Conservation (phyloP, 2,113 vertebrate species). For the Lophochroa leadbeateri region DNA sequence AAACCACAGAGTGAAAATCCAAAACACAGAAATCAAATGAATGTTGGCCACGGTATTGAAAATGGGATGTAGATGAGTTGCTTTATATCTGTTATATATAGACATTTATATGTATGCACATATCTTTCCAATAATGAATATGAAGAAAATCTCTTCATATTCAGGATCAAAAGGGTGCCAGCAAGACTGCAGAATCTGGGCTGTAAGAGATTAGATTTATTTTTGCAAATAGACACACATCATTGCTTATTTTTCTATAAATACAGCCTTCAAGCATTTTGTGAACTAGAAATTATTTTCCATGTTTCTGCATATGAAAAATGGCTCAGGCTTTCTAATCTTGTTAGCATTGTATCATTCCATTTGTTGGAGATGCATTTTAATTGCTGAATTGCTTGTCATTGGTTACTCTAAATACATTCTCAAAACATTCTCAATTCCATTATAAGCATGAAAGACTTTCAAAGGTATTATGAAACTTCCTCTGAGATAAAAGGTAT, state of each 20-base stretch:
- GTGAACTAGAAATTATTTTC: slow-evolving; percentile 59
- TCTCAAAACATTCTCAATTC: slow-evolving; percentile 23
- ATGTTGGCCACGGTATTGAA: not conserved
- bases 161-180: slow-evolving; percentile 17
- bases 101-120: not conserved
- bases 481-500: not conserved
- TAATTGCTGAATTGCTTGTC: slow-evolving; percentile 56
- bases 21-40: not conserved
- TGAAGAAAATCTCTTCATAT: not conserved
- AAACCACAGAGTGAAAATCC: not conserved
- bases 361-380: slow-evolving; percentile 46
- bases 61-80: not conserved
- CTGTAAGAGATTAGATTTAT: slow-evolving; percentile 53
- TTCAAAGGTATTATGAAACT: slow-evolving; percentile 43
- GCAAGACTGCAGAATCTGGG: slow-evolving; percentile 5
- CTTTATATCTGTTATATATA: not conserved
- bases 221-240: not conserved
- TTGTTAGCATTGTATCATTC: slow-evolving; percentile 40
- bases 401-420: slow-evolving; percentile 30
- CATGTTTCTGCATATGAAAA: slow-evolving; percentile 60
- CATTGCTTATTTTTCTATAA: slow-evolving; percentile 24
- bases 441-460: slow-evolving; percentile 9
- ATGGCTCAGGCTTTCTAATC: slow-evolving; percentile 46
- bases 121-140: not conserved
- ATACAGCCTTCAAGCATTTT: slow-evolving; percentile 33